Conservation (phyloP, 2,797 vertebrate genomes). For the Columba guinea region DNA sequence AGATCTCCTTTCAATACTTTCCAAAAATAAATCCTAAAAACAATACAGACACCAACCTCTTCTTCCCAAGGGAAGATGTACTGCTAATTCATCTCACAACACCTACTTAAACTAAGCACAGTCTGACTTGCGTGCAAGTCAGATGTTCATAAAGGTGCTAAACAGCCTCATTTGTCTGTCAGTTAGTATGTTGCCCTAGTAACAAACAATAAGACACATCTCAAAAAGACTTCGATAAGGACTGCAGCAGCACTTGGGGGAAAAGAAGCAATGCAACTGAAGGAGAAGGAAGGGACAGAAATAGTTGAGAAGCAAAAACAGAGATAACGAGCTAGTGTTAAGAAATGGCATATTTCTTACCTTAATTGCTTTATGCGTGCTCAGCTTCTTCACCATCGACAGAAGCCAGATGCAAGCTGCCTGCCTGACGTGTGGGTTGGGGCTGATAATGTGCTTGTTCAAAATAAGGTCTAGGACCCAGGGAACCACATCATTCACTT, state of each 20-base stretch:
- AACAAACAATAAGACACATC: neutral
- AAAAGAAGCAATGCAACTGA: neutral
- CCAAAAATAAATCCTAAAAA: neutral
- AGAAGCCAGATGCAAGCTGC: conserved; percentile 98
- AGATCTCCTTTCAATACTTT: neutral
- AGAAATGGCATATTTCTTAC: conserved; percentile 63
- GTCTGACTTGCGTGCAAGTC: neutral
- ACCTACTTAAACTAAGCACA: neutral
- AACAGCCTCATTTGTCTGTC: neutral
- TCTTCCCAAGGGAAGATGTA: neutral
- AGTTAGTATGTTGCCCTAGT: neutral
- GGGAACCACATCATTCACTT: conserved; percentile 90
- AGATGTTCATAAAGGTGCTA: neutral
- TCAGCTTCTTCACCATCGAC: conserved; percentile 93
- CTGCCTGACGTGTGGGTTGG: conserved; percentile 93
- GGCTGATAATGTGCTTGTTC: conserved; percentile 88
- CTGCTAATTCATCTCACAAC: neutral
- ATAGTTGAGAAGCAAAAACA: neutral
- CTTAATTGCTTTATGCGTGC: conserved; percentile 90
- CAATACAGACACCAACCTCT: neutral
- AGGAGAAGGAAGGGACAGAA: neutral
- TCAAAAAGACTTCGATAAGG: neutral
- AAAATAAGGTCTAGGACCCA: conserved; percentile 92
- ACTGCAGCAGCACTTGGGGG: neutral
- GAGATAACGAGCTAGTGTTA: neutral